Evolutionary conservation across 2,797 vertebrate genomes (phyloP).

Genomic region (Microcaecilia unicolor): DNA sequence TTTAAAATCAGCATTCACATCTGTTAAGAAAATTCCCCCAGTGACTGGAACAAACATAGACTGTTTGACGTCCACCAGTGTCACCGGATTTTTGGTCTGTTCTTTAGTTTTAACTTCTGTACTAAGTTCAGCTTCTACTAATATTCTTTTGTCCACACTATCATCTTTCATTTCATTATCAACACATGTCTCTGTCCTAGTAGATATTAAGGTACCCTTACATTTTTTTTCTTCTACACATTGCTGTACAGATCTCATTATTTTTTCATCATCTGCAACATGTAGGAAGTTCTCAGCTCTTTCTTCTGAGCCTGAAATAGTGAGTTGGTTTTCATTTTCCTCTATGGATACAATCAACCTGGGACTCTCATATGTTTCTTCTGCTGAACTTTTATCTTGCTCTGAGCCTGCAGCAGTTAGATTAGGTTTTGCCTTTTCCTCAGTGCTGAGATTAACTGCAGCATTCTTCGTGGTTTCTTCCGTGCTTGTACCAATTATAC

Average conservation of each 20-base stretch:
- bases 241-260: too few species aligned
- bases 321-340: constrained; percentile 28
- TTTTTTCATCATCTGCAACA: too few species aligned
- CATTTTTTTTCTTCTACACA: too few species aligned
- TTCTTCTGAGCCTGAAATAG: constrained; percentile 11
- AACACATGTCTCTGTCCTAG: constrained; percentile 10
- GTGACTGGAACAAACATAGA: neutral
- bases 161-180: neutral
- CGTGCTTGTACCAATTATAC: accelerated
- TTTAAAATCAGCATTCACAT: neutral
- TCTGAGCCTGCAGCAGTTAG: constrained; percentile 34
- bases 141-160: neutral
- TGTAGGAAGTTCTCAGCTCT: too few species aligned
- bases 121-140: neutral
- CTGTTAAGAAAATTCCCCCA: neutral
- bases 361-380: constrained; percentile 29
- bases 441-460: constrained; percentile 53
- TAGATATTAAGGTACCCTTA: constrained; percentile 25
- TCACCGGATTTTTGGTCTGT: neutral
- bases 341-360: constrained; percentile 47
- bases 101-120: neutral
- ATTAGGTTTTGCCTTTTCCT: constrained; percentile 43
- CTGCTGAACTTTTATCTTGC: constrained; percentile 10
- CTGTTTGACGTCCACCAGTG: constrained; percentile 7
- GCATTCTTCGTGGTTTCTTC: constrained; percentile 36